Base-by-base conservation (phyloP, 37 sponge, comb jelly and placozoan species). In the Ianthella basta region DNA sequence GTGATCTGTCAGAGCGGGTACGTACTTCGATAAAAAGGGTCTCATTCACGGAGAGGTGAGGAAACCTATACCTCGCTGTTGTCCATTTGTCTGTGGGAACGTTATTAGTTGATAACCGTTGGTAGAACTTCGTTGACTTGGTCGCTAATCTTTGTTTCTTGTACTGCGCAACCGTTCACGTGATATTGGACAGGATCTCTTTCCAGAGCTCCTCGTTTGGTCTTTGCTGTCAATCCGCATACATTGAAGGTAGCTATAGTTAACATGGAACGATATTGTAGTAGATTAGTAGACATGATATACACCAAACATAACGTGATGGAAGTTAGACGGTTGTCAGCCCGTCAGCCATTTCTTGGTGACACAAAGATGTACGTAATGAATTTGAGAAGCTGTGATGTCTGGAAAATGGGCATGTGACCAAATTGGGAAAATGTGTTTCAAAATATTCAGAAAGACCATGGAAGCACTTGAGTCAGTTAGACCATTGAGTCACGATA, bases 401-500 rank as follows among this genome's bases (percentile, higher is more conserved):
- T n/a, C n/a, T n/a, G n/a, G n/a, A n/a, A n/a, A n/a, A n/a, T n/a
- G n/a, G n/a, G n/a, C n/a, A n/a, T n/a, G n/a, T n/a, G n/a, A n/a
- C n/a, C n/a, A n/a, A n/a, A n/a, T n/a, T n/a, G n/a, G n/a, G n/a
- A n/a, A n/a, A n/a, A n/a, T n/a, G n/a, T n/a, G n/a, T n/a, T n/a
- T n/a, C n/a, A n/a, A n/a, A n/a, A n/a, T n/a, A n/a, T n/a, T n/a
- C n/a, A n/a, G n/a, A n/a, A n/a, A n/a, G n/a, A n/a, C n/a, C n/a
- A n/a, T n/a, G n/a, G n/a, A n/a, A n/a, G n/a, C n/a, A n/a, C n/a
- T n/a, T n/a, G n/a, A n/a, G n/a, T n/a, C n/a, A n/a, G n/a, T n/a
- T n/a, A n/a, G n/a, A n/a, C 70, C 15, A 69, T 32, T 37, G 57
- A 23, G 66, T 90, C 91, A 34, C 77, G n/a, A 44, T 86, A 65